Conservation (phyloP, 2,888 invertebrate species). For the Calameuta filiformis region DNA sequence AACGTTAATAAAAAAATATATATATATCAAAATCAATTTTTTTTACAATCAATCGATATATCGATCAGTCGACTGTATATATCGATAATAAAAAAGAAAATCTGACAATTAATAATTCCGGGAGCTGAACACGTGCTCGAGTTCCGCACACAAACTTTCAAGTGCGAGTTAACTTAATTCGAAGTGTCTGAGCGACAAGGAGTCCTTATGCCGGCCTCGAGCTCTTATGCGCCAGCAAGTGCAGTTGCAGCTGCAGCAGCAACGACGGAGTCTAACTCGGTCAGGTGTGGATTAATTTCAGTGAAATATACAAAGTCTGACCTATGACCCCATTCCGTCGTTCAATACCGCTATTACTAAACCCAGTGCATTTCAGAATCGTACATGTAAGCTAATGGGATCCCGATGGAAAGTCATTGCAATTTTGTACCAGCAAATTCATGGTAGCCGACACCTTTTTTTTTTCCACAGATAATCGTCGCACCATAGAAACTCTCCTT, state of each 20-base stretch:
- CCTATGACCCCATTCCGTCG: not conserved
- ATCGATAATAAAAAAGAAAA: not conserved
- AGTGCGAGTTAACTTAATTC: not conserved
- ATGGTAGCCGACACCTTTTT: not conserved
- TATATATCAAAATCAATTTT: not conserved
- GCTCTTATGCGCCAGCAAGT: not conserved
- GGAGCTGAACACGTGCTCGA: not conserved
- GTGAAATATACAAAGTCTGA: not conserved
- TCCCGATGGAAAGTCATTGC: not conserved
- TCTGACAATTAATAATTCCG: not conserved
- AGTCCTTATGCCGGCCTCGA: not conserved
- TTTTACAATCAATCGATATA: not conserved
- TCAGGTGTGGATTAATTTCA: not conserved
- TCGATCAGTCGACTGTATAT: not conserved
- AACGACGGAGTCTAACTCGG: not conserved
- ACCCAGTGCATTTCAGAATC: not conserved
- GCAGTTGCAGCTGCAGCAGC: not conserved
- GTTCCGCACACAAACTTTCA: not conserved
- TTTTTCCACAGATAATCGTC: not conserved
- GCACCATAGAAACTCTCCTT: not conserved
- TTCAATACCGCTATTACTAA: not conserved
- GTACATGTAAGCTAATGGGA: not conserved
- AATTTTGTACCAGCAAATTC: not conserved
- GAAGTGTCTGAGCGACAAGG: not conserved
- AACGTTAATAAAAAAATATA: not conserved